phyloP scores from a whole-genome alignment of 1,140 invertebrate genomes.

The Heliconius nattereri region DNA sequence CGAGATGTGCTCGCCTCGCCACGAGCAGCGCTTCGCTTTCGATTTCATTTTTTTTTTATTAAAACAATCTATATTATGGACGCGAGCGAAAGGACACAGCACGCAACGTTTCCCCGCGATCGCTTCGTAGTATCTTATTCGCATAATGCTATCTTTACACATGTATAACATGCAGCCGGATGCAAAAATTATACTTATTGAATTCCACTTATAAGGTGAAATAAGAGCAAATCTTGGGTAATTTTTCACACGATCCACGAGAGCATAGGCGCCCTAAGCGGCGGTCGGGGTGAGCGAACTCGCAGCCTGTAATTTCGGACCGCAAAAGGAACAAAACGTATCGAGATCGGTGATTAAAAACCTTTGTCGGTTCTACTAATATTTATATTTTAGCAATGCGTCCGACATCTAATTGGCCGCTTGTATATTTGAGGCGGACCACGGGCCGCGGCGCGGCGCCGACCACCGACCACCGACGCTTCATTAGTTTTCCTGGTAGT shows the following conservation, averaged over 20 bases:
- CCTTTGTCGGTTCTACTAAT: constrained; percentile 81
- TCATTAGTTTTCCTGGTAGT: constrained; percentile 78
- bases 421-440: constrained; percentile 26
- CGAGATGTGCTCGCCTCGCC: constrained; percentile 56
- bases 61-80: constrained; percentile 43
- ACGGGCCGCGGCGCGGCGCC: constrained; percentile 43
- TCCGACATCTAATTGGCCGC: constrained; percentile 72
- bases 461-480: constrained; percentile 71
- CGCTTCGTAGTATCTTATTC: constrained; percentile 45
- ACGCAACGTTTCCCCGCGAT: constrained; percentile 32
- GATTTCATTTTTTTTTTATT: constrained; percentile 62
- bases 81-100: constrained; percentile 31
- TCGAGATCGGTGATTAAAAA: constrained; percentile 80
- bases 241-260: constrained; percentile 79
- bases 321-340: constrained; percentile 78
- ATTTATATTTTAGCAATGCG: constrained; percentile 80
- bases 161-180: constrained; percentile 53
- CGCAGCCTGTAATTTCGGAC: constrained; percentile 78
- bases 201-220: constrained; percentile 71
- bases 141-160: constrained; percentile 43
- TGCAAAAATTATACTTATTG: constrained; percentile 74
- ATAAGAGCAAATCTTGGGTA: constrained; percentile 73
- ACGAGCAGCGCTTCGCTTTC: constrained; percentile 60
- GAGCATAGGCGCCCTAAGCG: constrained; percentile 76
- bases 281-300: constrained; percentile 75